Percentiles rank a stretch among this genome's conserved stretches.
Conservation (phyloP, 2,888 invertebrate species). For the Cylloceria caligata region DNA sequence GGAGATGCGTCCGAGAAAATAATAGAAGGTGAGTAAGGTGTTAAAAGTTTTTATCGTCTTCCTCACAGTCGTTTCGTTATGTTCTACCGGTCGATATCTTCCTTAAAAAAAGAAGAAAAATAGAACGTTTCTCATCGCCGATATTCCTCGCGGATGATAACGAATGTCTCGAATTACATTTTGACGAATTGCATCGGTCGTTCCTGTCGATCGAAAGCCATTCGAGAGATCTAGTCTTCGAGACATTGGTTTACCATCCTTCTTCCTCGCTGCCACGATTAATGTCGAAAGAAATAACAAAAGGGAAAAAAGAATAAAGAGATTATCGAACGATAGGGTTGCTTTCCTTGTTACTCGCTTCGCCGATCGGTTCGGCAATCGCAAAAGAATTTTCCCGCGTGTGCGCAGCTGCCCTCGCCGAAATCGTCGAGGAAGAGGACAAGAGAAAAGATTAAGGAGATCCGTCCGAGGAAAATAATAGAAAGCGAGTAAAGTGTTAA, state of each 20-base stretch:
- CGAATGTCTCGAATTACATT: no score
- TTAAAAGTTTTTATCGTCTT: neutral
- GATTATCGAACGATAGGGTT: constrained; percentile 10
- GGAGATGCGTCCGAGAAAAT: neutral
- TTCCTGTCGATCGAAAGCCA: no score
- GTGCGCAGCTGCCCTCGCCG: neutral
- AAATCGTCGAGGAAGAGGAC: neutral
- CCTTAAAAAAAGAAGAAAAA: no score
- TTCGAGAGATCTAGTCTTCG: no score
- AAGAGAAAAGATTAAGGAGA: neutral
- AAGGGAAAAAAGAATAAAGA: neutral
- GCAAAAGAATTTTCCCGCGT: neutral
- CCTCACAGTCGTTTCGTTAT: no score
- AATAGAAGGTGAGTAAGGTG: neutral
- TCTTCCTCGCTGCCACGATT: no score
- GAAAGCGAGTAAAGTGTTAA: no score
- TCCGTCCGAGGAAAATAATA: neutral
- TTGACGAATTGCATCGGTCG: no score
- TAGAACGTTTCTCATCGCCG: neutral
- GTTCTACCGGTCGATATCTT: no score
- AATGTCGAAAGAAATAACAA: neutral
- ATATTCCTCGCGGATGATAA: neutral
- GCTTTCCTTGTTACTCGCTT: neutral
- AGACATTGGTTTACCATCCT: no score
- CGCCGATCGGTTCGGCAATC: constrained; percentile 1